Evolutionary conservation across 2,113 vertebrate species (phyloP).

Genomic region (Lonchura striata): DNA sequence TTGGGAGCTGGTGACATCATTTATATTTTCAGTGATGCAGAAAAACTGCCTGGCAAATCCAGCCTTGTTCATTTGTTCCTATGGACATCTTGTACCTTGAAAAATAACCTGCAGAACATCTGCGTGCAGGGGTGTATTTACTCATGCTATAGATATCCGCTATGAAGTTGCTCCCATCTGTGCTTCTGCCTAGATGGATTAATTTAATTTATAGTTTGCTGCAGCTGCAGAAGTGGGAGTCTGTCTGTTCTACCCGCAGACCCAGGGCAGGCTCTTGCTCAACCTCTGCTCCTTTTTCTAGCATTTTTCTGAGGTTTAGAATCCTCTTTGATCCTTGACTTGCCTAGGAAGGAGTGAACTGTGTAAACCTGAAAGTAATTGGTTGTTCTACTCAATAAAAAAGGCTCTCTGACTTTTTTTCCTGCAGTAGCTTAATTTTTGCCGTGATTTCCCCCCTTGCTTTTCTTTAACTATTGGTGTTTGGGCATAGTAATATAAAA

Average conservation of each 20-base stretch:
- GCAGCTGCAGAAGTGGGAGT: background rate
- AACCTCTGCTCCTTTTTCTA: background rate
- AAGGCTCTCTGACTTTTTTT: background rate
- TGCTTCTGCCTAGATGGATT: background rate
- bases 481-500: background rate
- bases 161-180: conserved; percentile 26
- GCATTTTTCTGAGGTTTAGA: background rate
- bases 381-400: background rate
- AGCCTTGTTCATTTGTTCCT: background rate
- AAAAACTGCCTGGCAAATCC: background rate
- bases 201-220: conserved; percentile 32
- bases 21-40: background rate
- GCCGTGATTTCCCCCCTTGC: background rate
- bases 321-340: background rate
- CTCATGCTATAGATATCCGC: background rate
- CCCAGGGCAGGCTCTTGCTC: background rate
- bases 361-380: background rate
- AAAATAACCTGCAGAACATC: conserved; percentile 12
- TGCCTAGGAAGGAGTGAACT: background rate
- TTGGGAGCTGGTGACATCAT: background rate
- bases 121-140: background rate
- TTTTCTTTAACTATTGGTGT: background rate
- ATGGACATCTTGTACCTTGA: background rate
- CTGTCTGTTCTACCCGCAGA: background rate
- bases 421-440: background rate